Evolutionary conservation across 2,888 invertebrate genomes (phyloP).

Genomic region (Acanthosoma haemorrhoidale): DNA sequence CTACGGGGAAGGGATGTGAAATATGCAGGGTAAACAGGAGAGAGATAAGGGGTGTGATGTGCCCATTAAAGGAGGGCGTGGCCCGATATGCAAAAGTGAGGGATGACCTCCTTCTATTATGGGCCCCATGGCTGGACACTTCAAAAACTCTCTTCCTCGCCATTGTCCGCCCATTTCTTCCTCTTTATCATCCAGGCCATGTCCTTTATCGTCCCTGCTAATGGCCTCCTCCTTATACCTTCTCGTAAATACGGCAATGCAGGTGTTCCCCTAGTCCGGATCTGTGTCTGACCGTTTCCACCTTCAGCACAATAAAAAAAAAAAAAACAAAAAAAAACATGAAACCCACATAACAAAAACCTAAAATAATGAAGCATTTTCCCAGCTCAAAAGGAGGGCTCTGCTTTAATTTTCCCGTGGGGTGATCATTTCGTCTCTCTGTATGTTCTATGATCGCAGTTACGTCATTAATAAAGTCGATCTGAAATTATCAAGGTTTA

Average conservation of each 20-base stretch:
- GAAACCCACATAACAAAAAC: too few relatives aligned
- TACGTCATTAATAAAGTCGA: too few relatives aligned
- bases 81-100: conserved; percentile 27
- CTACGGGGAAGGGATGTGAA: neutral
- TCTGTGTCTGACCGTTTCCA: too few relatives aligned
- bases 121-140: neutral
- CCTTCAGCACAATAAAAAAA: too few relatives aligned
- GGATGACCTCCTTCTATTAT: conserved; percentile 28
- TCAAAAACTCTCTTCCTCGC: conserved; percentile 7
- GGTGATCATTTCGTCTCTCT: too few relatives aligned
- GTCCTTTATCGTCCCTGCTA: neutral
- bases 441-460: too few relatives aligned
- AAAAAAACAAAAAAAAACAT: too few relatives aligned
- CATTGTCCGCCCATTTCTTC: neutral
- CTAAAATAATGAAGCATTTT: too few relatives aligned
- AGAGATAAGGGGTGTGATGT: conserved; percentile 14
- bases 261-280: neutral
- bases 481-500: too few relatives aligned
- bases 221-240: neutral
- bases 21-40: neutral
- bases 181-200: too few relatives aligned
- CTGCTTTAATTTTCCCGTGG: too few relatives aligned
- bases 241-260: conserved; percentile 12
- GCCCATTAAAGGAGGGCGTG: conserved; percentile 9
- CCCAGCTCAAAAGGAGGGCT: too few relatives aligned